Evolutionary conservation across 1,140 invertebrate genomes (phyloP).

Genomic region (Paraescarpia echinospica): DNA sequence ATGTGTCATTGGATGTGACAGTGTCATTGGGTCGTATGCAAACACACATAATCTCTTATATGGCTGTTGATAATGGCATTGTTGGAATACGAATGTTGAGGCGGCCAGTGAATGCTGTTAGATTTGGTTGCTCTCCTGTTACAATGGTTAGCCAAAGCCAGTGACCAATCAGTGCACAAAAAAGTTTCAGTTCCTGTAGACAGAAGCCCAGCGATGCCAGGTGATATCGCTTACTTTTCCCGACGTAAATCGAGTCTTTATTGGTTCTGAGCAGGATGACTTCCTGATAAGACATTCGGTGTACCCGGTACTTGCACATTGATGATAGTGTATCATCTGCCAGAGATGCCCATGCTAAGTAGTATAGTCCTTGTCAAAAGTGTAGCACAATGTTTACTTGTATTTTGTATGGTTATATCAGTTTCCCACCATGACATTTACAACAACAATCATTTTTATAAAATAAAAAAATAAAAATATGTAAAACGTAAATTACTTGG

Average conservation of each 20-base stretch:
- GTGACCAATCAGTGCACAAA: neutral
- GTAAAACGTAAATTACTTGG: no score
- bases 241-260: neutral
- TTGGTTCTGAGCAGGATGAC: neutral
- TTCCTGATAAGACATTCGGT: neutral
- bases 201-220: neutral
- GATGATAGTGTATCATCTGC: neutral
- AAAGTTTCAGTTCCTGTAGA: neutral
- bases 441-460: no score
- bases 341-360: neutral
- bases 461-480: no score
- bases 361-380: neutral
- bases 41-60: neutral
- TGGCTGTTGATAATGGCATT: neutral
- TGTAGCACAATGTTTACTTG: neutral
- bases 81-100: neutral
- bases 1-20: constrained; percentile 6
- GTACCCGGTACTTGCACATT: neutral
- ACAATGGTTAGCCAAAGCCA: neutral
- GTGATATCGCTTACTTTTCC: neutral
- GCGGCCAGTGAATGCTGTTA: neutral
- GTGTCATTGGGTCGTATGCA: neutral
- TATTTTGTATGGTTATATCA: no score
- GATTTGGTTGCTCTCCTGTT: neutral
- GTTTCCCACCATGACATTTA: no score